phyloP scores from a whole-genome alignment of 2,888 invertebrate species.

The Drosophila seclusa region DNA sequence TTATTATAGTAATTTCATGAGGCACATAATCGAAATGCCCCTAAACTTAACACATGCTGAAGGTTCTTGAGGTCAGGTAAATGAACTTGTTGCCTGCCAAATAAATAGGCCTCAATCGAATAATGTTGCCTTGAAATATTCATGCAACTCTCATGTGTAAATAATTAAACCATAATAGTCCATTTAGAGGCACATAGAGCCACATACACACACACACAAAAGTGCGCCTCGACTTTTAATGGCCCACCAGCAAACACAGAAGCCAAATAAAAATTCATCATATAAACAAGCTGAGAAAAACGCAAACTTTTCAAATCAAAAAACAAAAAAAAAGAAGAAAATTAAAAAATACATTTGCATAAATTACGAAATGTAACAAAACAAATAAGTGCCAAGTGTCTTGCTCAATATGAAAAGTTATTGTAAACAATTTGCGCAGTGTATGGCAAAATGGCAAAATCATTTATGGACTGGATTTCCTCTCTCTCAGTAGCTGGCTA shows the following conservation, averaged over 20 bases:
- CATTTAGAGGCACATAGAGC: slow-evolving; percentile 23
- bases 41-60: slow-evolving; percentile 20
- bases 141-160: slow-evolving; percentile 63
- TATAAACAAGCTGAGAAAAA: background rate
- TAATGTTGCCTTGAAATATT: slow-evolving; percentile 58
- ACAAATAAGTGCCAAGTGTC: background rate
- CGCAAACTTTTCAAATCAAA: background rate
- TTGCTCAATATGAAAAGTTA: background rate
- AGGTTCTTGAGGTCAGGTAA: slow-evolving; percentile 51
- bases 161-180: slow-evolving; percentile 66
- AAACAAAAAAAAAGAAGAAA: background rate
- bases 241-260: background rate
- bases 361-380: background rate
- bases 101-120: slow-evolving; percentile 42
- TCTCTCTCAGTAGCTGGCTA: slow-evolving; percentile 34
- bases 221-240: slow-evolving; percentile 17
- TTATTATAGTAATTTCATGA: background rate
- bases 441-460: slow-evolving; percentile 23
- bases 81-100: slow-evolving; percentile 63
- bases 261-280: slow-evolving; percentile 14
- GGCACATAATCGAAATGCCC: background rate
- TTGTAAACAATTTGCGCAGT: slow-evolving; percentile 7
- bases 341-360: background rate
- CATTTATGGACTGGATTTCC: slow-evolving; percentile 45
- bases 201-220: slow-evolving; percentile 12